Percentiles rank a stretch among this genome's conserved stretches.
Evolutionary conservation across 2,888 invertebrate species (phyloP).

Genomic region (Apamea monoglypha): DNA sequence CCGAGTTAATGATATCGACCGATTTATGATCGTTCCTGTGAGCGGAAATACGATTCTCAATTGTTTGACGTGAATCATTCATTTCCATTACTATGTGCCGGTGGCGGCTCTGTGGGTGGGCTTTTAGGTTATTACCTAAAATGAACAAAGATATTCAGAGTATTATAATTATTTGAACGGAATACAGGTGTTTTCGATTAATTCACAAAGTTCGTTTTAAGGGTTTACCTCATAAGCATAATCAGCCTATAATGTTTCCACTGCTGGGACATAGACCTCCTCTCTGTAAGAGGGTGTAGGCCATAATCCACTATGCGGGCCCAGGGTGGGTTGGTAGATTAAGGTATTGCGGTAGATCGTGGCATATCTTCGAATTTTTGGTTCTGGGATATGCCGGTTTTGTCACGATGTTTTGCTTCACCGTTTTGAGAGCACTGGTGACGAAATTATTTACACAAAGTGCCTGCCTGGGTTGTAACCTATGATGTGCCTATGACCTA

Average conservation of each 20-base stretch:
- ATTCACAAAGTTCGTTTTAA: background rate
- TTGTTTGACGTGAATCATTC: slow-evolving; percentile 52
- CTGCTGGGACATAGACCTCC: background rate
- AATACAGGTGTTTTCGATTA: slow-evolving; percentile 10
- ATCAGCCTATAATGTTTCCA: background rate
- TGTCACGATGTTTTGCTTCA: background rate
- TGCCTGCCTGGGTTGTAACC: background rate
- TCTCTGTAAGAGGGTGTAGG: background rate
- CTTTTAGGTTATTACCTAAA: slow-evolving; percentile 41
- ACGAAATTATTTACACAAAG: background rate
- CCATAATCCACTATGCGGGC: background rate
- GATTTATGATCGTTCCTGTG: slow-evolving; percentile 43
- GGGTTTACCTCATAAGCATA: background rate
- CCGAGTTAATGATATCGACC: slow-evolving; percentile 53
- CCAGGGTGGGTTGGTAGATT: background rate
- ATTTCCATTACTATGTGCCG: slow-evolving; percentile 47
- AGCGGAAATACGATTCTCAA: slow-evolving; percentile 51
- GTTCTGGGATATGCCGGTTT: too few relatives aligned
- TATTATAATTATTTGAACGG: slow-evolving; percentile 38
- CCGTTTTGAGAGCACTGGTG: background rate
- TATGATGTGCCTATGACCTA: background rate
- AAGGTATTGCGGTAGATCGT: background rate
- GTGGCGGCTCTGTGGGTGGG: slow-evolving; percentile 24
- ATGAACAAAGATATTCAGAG: slow-evolving; percentile 35
- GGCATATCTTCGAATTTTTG: background rate